Evolutionary conservation across 1,140 invertebrate species (phyloP).

Genomic region (Nymphalis io): DNA sequence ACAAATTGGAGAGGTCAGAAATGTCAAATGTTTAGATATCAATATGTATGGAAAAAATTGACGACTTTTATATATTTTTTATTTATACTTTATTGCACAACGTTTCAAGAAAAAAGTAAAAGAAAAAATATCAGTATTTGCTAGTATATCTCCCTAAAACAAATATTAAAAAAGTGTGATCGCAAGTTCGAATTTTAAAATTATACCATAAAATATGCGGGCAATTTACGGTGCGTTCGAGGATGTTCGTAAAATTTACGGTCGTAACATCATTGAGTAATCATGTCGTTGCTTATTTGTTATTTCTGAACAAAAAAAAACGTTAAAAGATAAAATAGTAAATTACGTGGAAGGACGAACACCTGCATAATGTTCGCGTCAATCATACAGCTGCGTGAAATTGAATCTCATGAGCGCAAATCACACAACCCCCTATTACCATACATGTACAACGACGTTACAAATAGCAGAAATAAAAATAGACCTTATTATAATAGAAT

Average conservation of each 20-base stretch:
- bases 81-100: too few species aligned
- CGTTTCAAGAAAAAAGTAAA: too few species aligned
- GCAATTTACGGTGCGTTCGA: too few species aligned
- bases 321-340: conserved; percentile 57
- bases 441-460: conserved; percentile 44
- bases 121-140: too few species aligned
- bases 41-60: too few species aligned
- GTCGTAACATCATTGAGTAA: background rate
- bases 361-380: conserved; percentile 71
- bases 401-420: conserved; percentile 73
- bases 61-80: too few species aligned
- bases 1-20: too few species aligned
- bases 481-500: conserved; percentile 34
- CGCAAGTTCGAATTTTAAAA: too few species aligned
- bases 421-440: conserved; percentile 66
- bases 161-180: too few species aligned
- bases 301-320: conserved; percentile 37
- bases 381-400: conserved; percentile 69
- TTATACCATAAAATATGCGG: too few species aligned
- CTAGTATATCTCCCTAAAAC: too few species aligned
- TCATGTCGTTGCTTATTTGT: background rate
- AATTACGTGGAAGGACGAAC: conserved; percentile 55
- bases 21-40: too few species aligned
- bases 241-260: background rate
- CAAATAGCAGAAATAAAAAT: conserved; percentile 22